Conservation (phyloP, 2,888 invertebrate genomes). For the Cryptops parisi region DNA sequence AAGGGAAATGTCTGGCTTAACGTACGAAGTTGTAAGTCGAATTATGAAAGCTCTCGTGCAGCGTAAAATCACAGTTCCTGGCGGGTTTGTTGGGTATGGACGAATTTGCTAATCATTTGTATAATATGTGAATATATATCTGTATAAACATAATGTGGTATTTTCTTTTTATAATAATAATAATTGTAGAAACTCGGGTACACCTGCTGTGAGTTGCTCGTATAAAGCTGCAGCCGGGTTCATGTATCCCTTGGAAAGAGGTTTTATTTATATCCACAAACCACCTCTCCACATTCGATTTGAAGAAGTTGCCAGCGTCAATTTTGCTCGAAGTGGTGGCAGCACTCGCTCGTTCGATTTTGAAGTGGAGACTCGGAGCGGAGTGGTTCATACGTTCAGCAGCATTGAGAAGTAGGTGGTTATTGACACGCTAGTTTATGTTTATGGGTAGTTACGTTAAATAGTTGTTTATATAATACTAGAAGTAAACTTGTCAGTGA, state of each 20-base stretch:
- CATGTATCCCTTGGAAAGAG: constrained; percentile 91
- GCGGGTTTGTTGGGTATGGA: constrained; percentile 69
- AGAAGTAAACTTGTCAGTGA: neutral
- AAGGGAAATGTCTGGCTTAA: constrained; percentile 79
- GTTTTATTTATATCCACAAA: constrained; percentile 97
- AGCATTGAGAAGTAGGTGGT: constrained; percentile 82
- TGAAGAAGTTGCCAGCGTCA: constrained; percentile 86
- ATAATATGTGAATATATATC: neutral
- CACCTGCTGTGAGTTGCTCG: constrained; percentile 85
- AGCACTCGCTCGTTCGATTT: constrained; percentile 47
- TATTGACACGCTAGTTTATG: too few relatives aligned
- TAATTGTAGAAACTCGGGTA: constrained; percentile 64
- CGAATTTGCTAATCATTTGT: neutral
- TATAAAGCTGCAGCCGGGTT: constrained; percentile 96
- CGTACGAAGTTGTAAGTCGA: constrained; percentile 88
- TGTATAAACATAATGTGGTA: neutral
- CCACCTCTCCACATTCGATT: constrained; percentile 96
- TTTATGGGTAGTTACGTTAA: neutral
- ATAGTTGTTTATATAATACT: too few relatives aligned
- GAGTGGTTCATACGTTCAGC: constrained; percentile 82
- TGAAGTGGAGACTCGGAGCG: constrained; percentile 62
- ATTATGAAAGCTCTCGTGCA: constrained; percentile 93
- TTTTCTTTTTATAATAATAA: constrained; percentile 14
- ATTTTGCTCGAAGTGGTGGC: constrained; percentile 89
- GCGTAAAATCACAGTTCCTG: constrained; percentile 87